Base-by-base conservation (phyloP, 2,888 invertebrate species). In the Abrostola tripartita region DNA sequence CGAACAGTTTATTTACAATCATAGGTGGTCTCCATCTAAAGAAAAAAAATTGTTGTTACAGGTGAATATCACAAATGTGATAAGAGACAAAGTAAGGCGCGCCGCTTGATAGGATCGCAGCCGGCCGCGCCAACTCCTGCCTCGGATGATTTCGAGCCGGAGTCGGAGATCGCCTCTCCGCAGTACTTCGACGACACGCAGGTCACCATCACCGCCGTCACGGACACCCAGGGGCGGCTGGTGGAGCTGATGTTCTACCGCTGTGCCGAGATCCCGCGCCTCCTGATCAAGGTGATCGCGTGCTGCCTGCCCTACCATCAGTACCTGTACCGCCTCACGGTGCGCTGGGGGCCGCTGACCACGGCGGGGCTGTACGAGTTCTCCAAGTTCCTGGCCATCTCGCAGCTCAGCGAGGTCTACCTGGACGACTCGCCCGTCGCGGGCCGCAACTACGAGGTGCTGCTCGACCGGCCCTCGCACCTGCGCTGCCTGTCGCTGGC, bases 401-500 rank as follows among this genome's bases (percentile, higher is more conserved):
- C 82, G 37, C 61, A 70, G 7, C 58, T 85, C 52, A 81, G 81
- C 6, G 83, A 85, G 52, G 42, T 85, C n/a, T 71, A 69, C 57
- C 73, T 85, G 7, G 84, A 85, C 72, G 83, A 82, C 72, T 74
- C 83, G 37, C 79, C 76, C 11, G 70, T 78, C 24, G 58, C 58
- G 11, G 70, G 69, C 12, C 57, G 71, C 49, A 79, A 81, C 71
- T 76, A 78, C 58, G 44, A 63, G 37, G 36, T 67, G 56, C 74
- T 84, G 41, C 74, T 84, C 6, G 77, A 74, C 10, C 56, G 40
- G 14, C 57, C 67, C 24, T 38, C 68, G 2, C 65, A 49, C 10
- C 63, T 85, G 52, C 71, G 64, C 37, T 52, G 53, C 9, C 65
- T 85, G 64, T 82, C 81, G 35, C 78, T 85, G 9, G 76, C 76